Evolutionary conservation across 2,113 vertebrate genomes (phyloP), one percentile per base, ranked within the genome.

Genomic region (Holacanthus passer): DNA sequence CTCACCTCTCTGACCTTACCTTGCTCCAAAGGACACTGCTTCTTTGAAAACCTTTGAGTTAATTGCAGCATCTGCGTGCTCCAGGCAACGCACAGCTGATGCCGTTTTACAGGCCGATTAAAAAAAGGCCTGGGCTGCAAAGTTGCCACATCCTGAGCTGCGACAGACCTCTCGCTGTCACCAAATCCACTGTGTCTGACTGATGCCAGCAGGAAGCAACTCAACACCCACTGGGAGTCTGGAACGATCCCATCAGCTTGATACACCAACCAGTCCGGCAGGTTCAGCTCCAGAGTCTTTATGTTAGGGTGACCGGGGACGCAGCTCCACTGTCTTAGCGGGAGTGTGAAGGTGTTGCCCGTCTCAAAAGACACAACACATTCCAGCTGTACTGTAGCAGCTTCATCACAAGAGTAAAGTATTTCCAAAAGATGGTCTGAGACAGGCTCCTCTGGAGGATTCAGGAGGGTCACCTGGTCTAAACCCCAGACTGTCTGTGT

Each of bases 201-300:
- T 37, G 88, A 93, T 12, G 64, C 90, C 62, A 75, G 87, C 22
- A 95, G 86, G 37, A 90, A 63, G 29, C 90, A 92, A 27, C 86
- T 91, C 32, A 91, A 87, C 68, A 95, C 82, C 90, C 82, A 89
- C 24, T 84, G 88, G 27, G 94, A 80, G 12, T 81, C 50, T 4
- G 82, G 73, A 13, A 96, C 69, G 32, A 82, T 88, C 89, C 92
- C 94, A 70, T 96, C 96, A 8, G 93, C 78, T 68, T 79, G 94
- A 84, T 95, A 96, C 59, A 96, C 92, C 90, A 96, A 67, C 94
- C 94, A 94, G 55, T 96, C 95, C 0, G 96, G 96, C 24, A 96
- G 84, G 22, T 76, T 86, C 65, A 96, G 68, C 11, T 14, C n/a
- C 31, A 95, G 20, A 3, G 75, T 79, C 41, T 67, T 87, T 32